These are phyloP conservation scores for Cygnus buccinator DNA, from an alignment of 2,113 vertebrate genomes.

Conservation along the genomic window DNA sequence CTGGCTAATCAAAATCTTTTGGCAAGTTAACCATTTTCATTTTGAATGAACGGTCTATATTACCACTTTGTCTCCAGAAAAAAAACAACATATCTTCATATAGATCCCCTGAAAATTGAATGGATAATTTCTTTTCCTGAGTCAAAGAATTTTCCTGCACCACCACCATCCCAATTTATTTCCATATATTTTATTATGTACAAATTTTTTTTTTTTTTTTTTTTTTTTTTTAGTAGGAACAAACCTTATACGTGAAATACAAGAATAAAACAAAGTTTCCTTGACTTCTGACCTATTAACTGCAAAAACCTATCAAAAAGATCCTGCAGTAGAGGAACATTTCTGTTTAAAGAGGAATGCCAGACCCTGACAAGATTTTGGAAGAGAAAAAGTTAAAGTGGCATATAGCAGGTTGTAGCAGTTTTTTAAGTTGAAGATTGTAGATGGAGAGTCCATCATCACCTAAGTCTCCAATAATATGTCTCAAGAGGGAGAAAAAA, in stretches of 20 bases:
- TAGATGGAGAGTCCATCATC: background rate
- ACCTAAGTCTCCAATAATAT: background rate
- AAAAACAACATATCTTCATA: background rate
- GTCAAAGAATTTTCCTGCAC: background rate
- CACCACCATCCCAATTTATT: background rate
- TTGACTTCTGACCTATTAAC: background rate
- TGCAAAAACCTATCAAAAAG: background rate
- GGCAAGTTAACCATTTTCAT: slow-evolving; percentile 18
- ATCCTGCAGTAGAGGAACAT: background rate
- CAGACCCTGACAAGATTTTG: background rate
- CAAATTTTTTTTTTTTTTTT: background rate
- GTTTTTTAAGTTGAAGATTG: background rate
- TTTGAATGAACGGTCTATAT: background rate
- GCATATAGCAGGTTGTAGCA: background rate
- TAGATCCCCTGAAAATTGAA: background rate
- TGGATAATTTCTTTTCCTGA: background rate
- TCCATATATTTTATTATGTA: background rate
- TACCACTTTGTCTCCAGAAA: slow-evolving; percentile 1
- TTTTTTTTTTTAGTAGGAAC: background rate
- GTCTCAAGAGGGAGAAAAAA: background rate
- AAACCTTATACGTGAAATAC: background rate
- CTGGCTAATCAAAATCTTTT: slow-evolving; percentile 45
- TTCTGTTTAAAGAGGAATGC: background rate
- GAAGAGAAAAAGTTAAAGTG: background rate
- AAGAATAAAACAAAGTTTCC: background rate